Percentiles rank a stretch among this genome's conserved stretches.
Conservation (phyloP, 2,113 vertebrate genomes). For the Sterna hirundo region DNA sequence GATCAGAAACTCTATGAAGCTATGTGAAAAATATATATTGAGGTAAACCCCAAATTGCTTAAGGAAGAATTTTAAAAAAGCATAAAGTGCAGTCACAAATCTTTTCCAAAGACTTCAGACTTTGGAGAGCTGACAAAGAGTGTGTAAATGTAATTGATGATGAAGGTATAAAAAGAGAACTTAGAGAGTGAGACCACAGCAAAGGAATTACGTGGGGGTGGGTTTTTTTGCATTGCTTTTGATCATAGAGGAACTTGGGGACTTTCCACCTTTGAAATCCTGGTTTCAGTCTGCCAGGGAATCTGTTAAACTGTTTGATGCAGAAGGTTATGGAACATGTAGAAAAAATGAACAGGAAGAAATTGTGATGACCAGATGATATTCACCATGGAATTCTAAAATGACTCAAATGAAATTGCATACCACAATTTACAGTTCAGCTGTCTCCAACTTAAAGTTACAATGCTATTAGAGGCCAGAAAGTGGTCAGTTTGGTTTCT, state of each 20-base stretch:
- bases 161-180: background rate
- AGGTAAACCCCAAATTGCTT: background rate
- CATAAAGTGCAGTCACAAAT: background rate
- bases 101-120: background rate
- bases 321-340: background rate
- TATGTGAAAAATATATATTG: background rate
- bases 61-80: background rate
- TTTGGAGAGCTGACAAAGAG: background rate
- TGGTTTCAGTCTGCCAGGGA: background rate
- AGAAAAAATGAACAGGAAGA: background rate
- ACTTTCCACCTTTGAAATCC: background rate
- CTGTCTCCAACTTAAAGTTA: background rate
- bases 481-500: background rate
- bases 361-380: background rate
- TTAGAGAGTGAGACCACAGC: background rate
- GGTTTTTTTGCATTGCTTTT: background rate
- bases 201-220: background rate
- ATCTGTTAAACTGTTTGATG: background rate
- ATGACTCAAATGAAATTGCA: background rate
- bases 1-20: background rate
- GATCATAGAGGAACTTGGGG: too few species aligned
- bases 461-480: background rate
- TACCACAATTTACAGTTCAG: background rate
- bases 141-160: background rate
- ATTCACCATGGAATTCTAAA: background rate